A percentile compares a stretch with the other conserved stretches of the same genome.
Evolutionary conservation across 2,888 invertebrate species (phyloP).

Genomic region (Scaeva pyrastri): DNA sequence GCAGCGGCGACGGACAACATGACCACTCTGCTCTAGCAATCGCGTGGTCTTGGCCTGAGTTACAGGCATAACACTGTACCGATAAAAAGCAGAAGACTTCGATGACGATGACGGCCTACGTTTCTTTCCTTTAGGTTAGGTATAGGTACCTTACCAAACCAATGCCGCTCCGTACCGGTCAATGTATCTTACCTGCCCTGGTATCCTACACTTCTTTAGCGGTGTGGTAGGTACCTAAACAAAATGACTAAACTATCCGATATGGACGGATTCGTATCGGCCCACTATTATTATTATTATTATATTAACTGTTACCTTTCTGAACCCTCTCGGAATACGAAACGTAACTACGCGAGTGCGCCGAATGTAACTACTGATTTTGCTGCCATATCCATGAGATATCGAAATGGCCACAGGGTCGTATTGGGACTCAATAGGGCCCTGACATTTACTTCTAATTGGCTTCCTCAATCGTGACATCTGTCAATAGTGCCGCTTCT

Average conservation of each 20-base stretch:
- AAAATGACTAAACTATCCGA: slow-evolving; percentile 70
- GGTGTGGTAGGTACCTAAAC: slow-evolving; percentile 57
- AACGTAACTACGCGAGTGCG: background rate
- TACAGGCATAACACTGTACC: slow-evolving; percentile 10
- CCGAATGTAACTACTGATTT: slow-evolving; percentile 31
- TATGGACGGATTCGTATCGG: slow-evolving; percentile 60
- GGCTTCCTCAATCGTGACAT: too few species aligned
- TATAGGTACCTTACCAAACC: too few species aligned
- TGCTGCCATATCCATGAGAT: slow-evolving; percentile 38
- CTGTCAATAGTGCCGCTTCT: too few species aligned
- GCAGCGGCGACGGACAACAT: slow-evolving; percentile 59
- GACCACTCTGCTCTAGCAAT: slow-evolving; percentile 48
- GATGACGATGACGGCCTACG: slow-evolving; percentile 18
- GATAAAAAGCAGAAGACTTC: slow-evolving; percentile 29
- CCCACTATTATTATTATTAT: slow-evolving; percentile 61
- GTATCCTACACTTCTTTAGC: slow-evolving; percentile 28
- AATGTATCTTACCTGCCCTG: slow-evolving; percentile 32
- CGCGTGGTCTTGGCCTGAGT: slow-evolving; percentile 21
- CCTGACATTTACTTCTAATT: too few species aligned
- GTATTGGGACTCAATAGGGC: background rate
- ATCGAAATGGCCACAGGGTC: background rate
- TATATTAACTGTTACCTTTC: slow-evolving; percentile 53
- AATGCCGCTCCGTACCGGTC: background rate
- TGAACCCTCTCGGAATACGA: slow-evolving; percentile 35
- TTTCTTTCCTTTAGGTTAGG: background rate